A percentile compares a stretch with the other conserved stretches of the same genome.
phyloP scores from a whole-genome alignment of 2,113 vertebrate genomes.

The Thomomys bottae region DNA sequence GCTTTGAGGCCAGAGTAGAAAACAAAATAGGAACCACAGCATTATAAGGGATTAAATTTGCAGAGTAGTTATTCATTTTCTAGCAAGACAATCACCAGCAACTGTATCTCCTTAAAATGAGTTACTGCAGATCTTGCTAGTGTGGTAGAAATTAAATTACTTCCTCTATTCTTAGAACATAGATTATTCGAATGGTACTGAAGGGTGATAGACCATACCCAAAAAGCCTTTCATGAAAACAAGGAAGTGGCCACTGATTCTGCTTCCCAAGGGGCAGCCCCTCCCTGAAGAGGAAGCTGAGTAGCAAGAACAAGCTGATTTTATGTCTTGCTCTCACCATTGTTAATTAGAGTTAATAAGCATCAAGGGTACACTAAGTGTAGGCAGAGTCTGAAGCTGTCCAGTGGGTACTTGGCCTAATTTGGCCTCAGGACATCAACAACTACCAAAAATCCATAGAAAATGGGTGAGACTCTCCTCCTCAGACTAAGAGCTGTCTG shows the following conservation, averaged over 20 bases:
- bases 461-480: conserved; percentile 27
- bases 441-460: conserved; percentile 45
- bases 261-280: conserved; percentile 58
- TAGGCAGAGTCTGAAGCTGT: neutral
- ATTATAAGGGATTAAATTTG: conserved; percentile 57
- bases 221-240: conserved; percentile 65
- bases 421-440: conserved; percentile 40
- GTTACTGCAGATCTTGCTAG: conserved; percentile 53
- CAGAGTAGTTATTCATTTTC: conserved; percentile 61
- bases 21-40: conserved; percentile 42
- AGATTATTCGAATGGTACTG: conserved; percentile 61
- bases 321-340: neutral
- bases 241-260: conserved; percentile 74
- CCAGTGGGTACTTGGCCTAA: neutral
- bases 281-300: conserved; percentile 57
- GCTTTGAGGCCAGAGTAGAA: conserved; percentile 45
- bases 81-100: conserved; percentile 64
- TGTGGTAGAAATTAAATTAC: conserved; percentile 70
- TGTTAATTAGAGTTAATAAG: neutral
- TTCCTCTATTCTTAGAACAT: conserved; percentile 73
- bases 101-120: conserved; percentile 60
- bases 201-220: neutral
- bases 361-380: neutral
- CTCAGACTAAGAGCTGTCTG: neutral
- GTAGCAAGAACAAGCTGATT: conserved; percentile 50